phyloP scores from a whole-genome alignment of 2,888 invertebrate genomes.

The Eremobia ochroleuca region DNA sequence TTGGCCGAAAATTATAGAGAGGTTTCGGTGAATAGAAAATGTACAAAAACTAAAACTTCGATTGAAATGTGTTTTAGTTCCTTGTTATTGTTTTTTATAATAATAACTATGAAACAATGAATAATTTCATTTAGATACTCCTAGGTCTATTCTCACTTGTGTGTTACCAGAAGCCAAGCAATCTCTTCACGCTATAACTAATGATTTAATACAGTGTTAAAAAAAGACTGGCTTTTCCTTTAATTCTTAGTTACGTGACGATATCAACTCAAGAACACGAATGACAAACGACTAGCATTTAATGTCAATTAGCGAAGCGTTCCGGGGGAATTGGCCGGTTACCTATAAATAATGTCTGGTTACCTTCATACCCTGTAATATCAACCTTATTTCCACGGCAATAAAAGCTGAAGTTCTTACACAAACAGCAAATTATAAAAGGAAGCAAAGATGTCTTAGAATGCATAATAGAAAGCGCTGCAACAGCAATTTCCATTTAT shows the following conservation, averaged over 20 bases:
- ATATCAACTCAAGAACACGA: slow-evolving; percentile 78
- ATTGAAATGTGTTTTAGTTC: slow-evolving; percentile 5
- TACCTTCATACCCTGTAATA: slow-evolving; percentile 60
- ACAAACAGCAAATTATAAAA: slow-evolving; percentile 24
- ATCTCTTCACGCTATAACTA: slow-evolving; percentile 12
- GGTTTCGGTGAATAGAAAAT: slow-evolving; percentile 16
- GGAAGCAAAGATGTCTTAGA: slow-evolving; percentile 48
- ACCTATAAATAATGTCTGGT: slow-evolving; percentile 77
- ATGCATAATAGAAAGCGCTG: slow-evolving; percentile 59
- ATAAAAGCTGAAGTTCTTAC: slow-evolving; percentile 48
- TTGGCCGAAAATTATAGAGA: slow-evolving; percentile 66
- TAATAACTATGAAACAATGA: background rate
- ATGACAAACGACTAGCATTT: slow-evolving; percentile 84
- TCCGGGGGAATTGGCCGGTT: slow-evolving; percentile 74
- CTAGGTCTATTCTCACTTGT: too few relatives aligned
- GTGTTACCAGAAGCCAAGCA: background rate
- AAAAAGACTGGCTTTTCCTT: slow-evolving; percentile 65
- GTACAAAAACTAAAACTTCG: slow-evolving; percentile 25
- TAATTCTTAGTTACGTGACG: slow-evolving; percentile 76
- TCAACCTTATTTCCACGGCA: slow-evolving; percentile 63
- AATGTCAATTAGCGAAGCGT: slow-evolving; percentile 86
- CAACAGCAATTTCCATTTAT: slow-evolving; percentile 53
- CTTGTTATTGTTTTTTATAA: background rate
- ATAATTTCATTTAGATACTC: background rate
- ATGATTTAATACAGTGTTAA: slow-evolving; percentile 53